Conservation (phyloP, 1,140 invertebrate genomes). For the Zaprionus tsacasi region DNA sequence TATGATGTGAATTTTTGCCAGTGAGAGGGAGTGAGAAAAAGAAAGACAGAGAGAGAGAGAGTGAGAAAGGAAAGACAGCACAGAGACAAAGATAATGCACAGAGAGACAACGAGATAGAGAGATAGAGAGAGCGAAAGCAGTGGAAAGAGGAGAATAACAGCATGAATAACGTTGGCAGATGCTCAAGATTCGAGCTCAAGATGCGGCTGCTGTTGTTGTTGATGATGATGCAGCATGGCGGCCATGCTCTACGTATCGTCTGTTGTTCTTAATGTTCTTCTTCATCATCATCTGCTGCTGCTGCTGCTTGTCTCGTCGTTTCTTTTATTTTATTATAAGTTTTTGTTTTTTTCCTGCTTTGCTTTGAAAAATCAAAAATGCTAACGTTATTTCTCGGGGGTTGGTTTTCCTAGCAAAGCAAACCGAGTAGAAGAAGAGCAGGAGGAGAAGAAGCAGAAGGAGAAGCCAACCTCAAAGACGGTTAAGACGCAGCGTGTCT, state of each 20-base stretch:
- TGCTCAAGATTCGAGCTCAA: conserved; percentile 54
- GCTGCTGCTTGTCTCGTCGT: neutral
- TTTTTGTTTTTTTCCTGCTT: conserved; percentile 8
- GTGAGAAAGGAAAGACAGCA: neutral
- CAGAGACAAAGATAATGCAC: neutral
- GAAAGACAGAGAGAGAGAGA: neutral
- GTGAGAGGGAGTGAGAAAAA: neutral
- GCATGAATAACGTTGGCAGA: conserved; percentile 42
- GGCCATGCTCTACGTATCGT: conserved; percentile 54
- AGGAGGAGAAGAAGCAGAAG: neutral
- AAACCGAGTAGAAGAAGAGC: neutral
- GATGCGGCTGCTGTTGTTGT: conserved; percentile 32
- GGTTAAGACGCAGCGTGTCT: conserved; percentile 53
- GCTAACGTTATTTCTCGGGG: conserved; percentile 63
- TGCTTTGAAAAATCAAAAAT: conserved; percentile 65
- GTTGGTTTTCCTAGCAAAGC: conserved; percentile 55
- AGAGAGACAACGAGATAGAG: neutral
- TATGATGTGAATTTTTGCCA: conserved; percentile 4
- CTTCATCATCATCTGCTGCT: conserved; percentile 1
- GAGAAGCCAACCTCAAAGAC: conserved; percentile 47
- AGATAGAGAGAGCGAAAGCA: neutral
- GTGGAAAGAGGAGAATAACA: conserved; percentile 45
- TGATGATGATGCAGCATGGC: conserved; percentile 63
- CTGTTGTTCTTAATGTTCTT: conserved; percentile 28
- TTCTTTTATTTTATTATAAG: neutral